Base-by-base conservation (phyloP, 2,113 vertebrate genomes). In the Cryptoleucopteryx plumbea region DNA sequence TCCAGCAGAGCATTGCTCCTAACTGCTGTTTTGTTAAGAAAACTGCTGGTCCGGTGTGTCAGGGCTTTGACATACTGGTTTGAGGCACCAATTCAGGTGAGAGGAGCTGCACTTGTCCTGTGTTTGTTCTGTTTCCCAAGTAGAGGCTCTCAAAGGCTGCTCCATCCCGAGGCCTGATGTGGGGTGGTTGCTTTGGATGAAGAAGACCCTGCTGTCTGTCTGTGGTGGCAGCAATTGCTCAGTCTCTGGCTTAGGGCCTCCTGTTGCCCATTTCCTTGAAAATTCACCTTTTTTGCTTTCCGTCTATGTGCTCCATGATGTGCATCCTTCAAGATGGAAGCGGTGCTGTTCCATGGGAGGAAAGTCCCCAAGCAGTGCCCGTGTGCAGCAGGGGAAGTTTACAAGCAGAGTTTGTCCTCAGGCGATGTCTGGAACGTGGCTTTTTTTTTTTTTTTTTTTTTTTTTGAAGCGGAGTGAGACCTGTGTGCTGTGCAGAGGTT, bases 181-280 rank as follows among this genome's bases (percentile, higher is more conserved):
- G 5, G 26, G 29, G 40, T 0, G 4, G 58, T 13, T 7, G 26
- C 6, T 0, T 1, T 36, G 63, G 63, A 6, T 10, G 45, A 26
- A 48, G 67, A 75, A 56, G 40, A 29, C 48, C 1, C 3, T 25
- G 48, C 59, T 56, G 32, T 8, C 31, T 11, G 11, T 17, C 31
- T 14, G 31, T 6, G 48, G 11, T 31, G 20, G 31, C 53, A 9
- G 75, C 2, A 1, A 21, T 26, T 7, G 1, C 45, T n/a, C 13
- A 6, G 59, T 8, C 59, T 34, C 42, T 23, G 38, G 14, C 43
- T 40, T 20, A 5, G 25, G 16, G 26, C 47, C 18, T 77, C 55
- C 16, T 2, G 0, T 31, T 55, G 55, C 55, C 55, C 7, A 42
- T 43, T 48, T 38, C 27, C 27, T 29, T 56, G 45, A 6, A 17